Evolutionary conservation across 1,140 invertebrate species (phyloP).

Genomic region (Cylas formicarius): DNA sequence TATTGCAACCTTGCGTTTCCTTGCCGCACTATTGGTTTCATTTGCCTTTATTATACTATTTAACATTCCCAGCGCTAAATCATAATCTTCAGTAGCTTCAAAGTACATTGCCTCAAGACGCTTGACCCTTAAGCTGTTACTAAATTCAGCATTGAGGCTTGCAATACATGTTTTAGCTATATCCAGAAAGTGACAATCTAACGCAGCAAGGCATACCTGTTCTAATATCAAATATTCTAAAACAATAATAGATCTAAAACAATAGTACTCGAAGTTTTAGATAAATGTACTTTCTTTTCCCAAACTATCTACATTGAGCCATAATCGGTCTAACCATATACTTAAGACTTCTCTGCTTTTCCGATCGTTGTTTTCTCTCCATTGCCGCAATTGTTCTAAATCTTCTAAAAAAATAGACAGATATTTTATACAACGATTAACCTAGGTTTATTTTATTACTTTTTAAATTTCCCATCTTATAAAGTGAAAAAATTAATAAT

Average conservation of each 20-base stretch:
- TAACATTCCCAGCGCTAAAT: slow-evolving; percentile 81
- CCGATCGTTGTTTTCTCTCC: slow-evolving; percentile 88
- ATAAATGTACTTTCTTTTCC: slow-evolving; percentile 80
- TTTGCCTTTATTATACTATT: slow-evolving; percentile 85
- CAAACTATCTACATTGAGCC: slow-evolving; percentile 66
- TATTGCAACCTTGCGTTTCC: slow-evolving; percentile 89
- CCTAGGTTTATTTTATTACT: too few species aligned
- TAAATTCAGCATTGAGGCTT: slow-evolving; percentile 76
- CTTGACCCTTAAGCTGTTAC: slow-evolving; percentile 78
- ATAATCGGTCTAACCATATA: slow-evolving; percentile 75
- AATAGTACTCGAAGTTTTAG: slow-evolving; percentile 15
- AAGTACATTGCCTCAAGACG: slow-evolving; percentile 80
- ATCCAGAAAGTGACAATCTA: slow-evolving; percentile 76
- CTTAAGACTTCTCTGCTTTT: slow-evolving; percentile 82
- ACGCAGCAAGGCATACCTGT: slow-evolving; percentile 87
- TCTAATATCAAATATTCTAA: slow-evolving; percentile 82
- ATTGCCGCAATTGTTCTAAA: slow-evolving; percentile 71
- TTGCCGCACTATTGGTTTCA: slow-evolving; percentile 86
- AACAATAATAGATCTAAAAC: slow-evolving; percentile 37
- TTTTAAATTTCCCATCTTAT: too few species aligned
- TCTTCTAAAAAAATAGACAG: slow-evolving; percentile 66
- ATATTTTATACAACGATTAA: too few species aligned
- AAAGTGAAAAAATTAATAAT: too few species aligned
- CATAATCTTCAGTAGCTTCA: slow-evolving; percentile 83
- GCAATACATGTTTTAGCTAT: slow-evolving; percentile 75